Evolutionary conservation across 92 coral and sea anemone species (phyloP), one percentile per base, ranked within the genome.

Genomic region (Paragorgia papillata): DNA sequence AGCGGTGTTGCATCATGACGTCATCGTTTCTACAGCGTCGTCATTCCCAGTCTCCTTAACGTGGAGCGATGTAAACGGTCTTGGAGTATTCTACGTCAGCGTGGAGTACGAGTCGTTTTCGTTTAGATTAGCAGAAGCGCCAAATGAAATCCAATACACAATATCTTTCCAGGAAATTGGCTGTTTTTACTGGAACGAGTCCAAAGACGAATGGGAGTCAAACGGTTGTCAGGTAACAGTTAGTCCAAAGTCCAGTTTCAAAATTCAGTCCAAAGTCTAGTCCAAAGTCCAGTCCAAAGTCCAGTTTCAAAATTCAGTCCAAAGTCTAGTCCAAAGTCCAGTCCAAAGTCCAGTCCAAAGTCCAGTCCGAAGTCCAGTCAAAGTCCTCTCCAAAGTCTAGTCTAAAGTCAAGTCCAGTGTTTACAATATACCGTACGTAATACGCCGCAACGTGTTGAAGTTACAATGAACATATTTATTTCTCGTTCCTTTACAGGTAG

Each of bases 171-270:
- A 69, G 62, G 82, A 80, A 49, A 75, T 90, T 18, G 73, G 82
- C 49, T 90, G 97, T 74, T 67, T 78, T 57, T 90, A 88, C 41
- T 90, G 97, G 97, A 81, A 85, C 57, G 90, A 82, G 32, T 44
- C 4, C 7, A 32, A 48, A 14, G 79, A 83, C 26, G 56, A 63
- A 2, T 90, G 97, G 97, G 87, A 75, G 26, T 64, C 84, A 21
- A 61, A 66, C 34, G 97, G 97, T 1, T 90, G 97, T 62, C 66
- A 88, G 97, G 97, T 88, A 60, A 73, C 51, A 22, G n/a, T n/a
- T n/a, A n/a, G n/a, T n/a, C n/a, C n/a, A n/a, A n/a, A n/a, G n/a
- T n/a, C n/a, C n/a, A n/a, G n/a, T n/a, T n/a, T n/a, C n/a, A n/a
- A n/a, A n/a, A n/a, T n/a, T n/a, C n/a, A n/a, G n/a, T n/a, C n/a